Evolutionary conservation across 2,797 vertebrate genomes (phyloP).

Genomic region (Sebastes trivittatus): DNA sequence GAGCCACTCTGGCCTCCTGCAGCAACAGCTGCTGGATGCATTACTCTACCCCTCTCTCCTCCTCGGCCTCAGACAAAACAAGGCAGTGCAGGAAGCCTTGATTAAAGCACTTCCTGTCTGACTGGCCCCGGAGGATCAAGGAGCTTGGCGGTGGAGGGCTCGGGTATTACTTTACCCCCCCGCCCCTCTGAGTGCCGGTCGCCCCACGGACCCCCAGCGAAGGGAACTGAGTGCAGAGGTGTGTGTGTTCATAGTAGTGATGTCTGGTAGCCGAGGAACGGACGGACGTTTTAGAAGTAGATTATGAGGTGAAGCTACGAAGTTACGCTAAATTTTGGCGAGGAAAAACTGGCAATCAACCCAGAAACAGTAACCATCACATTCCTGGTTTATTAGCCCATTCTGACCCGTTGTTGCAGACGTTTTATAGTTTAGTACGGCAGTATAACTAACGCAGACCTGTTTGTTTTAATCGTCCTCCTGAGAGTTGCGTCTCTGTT

Average conservation of each 20-base stretch:
- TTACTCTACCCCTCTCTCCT: constrained; percentile 32
- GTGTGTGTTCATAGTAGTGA: background rate
- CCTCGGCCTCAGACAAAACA: constrained; percentile 74
- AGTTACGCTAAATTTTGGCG: too few species aligned
- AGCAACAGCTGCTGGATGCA: constrained; percentile 70
- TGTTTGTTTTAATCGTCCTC: background rate
- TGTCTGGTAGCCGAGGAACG: background rate
- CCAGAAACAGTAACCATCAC: background rate
- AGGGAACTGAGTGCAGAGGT: constrained; percentile 25
- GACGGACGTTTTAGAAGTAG: too few species aligned
- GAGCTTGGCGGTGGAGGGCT: constrained; percentile 14
- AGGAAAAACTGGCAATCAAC: background rate
- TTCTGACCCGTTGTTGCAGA: background rate
- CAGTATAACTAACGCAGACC: background rate
- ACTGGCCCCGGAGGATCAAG: constrained; percentile 57
- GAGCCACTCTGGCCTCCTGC: background rate
- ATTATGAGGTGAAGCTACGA: too few species aligned
- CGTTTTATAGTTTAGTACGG: background rate
- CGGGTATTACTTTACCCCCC: constrained; percentile 52
- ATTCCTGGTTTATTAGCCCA: background rate
- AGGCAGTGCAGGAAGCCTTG: constrained; percentile 70
- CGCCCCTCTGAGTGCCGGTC: constrained; percentile 18
- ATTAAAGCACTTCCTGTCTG: constrained; percentile 83
- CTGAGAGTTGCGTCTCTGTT: background rate
- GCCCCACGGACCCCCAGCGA: constrained; percentile 18